These are phyloP conservation scores for Tragelaphus strepsiceros DNA, from an alignment of 2,113 vertebrate species.

Conservation along the genomic window DNA sequence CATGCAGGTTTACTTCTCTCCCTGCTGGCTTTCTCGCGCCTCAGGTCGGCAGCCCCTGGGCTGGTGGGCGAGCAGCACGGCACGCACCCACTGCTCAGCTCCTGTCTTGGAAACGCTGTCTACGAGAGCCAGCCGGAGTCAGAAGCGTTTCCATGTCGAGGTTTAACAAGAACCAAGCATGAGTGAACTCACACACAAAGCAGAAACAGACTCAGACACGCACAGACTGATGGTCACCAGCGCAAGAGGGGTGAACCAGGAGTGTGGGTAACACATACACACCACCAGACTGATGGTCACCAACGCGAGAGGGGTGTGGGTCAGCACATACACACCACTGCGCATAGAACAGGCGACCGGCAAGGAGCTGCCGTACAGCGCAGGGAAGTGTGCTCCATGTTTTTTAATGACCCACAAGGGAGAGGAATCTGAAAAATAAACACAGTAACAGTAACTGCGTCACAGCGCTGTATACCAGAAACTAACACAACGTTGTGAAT, in stretches of 20 bases:
- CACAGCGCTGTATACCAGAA: background rate
- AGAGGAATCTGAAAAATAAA: background rate
- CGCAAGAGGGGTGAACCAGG: rapidly evolving
- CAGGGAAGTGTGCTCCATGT: rapidly evolving
- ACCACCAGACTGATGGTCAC: background rate
- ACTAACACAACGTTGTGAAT: no score
- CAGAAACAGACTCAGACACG: no score
- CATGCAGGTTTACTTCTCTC: background rate
- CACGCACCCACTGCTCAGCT: background rate
- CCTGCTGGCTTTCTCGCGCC: background rate
- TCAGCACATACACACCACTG: background rate
- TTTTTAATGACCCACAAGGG: background rate
- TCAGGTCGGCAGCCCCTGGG: background rate
- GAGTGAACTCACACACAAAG: background rate
- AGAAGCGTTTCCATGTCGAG: background rate
- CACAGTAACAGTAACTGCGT: rapidly evolving
- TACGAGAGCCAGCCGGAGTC: background rate
- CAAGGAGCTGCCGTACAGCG: rapidly evolving
- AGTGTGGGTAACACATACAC: background rate
- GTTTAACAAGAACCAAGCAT: no score
- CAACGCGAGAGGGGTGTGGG: background rate
- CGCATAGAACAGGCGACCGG: rapidly evolving
- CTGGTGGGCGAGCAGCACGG: background rate
- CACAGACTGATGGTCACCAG: background rate
- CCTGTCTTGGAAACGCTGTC: background rate